A percentile compares a stretch with the other conserved stretches of the same genome.
These are phyloP conservation scores for zebrafish (Danio rerio) DNA, from an alignment of 2,113 vertebrate genomes.

Conservation along the genomic window GRCz12tu NC_133180.1:25835501-25836000, in stretches of 20 bases:
- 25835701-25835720: not conserved
- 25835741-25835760: not conserved
- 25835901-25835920: slow-evolving; percentile 38
- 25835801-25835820: slow-evolving; percentile 8
- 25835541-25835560: no score
- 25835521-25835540: no score
- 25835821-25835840: slow-evolving; percentile 35
- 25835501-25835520: no score
- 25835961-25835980: slow-evolving; percentile 40
- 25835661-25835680: no score
- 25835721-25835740: not conserved
- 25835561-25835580: no score
- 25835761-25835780: not conserved
- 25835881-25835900: slow-evolving; percentile 33
- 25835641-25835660: no score
- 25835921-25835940: slow-evolving; percentile 43
- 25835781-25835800: not conserved
- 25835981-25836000: slow-evolving; percentile 11
- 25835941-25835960: slow-evolving; percentile 22
- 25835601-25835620: no score
- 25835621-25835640: no score
- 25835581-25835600: no score
- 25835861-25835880: not conserved
- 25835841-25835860: not conserved
- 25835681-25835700: not conserved